A percentile compares a stretch with the other conserved stretches of the same genome.
Conservation (phyloP, 2,888 invertebrate genomes). For the Ophioninae sp. region DNA sequence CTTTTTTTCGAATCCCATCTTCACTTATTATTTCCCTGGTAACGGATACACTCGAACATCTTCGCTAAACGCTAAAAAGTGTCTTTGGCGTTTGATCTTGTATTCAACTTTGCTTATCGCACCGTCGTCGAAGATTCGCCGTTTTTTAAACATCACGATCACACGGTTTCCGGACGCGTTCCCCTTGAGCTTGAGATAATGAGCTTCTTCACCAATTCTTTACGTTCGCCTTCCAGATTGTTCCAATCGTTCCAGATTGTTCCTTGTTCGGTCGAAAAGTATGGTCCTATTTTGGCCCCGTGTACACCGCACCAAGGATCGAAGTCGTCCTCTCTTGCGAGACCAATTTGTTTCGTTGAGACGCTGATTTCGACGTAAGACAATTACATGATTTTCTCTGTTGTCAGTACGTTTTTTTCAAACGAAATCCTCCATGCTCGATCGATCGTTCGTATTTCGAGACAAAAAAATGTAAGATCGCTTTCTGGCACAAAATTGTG, state of each 20-base stretch:
- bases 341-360: constrained; percentile 7
- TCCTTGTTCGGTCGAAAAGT: constrained; percentile 36
- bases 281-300: constrained; percentile 61
- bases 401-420: neutral
- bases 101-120: neutral
- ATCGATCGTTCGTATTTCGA: constrained; percentile 23
- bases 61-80: constrained; percentile 34
- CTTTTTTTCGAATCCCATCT: neutral
- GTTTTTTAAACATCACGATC: neutral
- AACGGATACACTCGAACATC: neutral
- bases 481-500: constrained; percentile 26
- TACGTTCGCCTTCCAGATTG: neutral
- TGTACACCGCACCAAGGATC: constrained; percentile 45
- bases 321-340: constrained; percentile 1
- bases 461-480: constrained; percentile 27
- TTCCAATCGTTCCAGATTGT: too few relatives aligned
- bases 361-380: constrained; percentile 13
- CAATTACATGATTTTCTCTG: constrained; percentile 15
- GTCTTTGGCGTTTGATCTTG: constrained; percentile 50
- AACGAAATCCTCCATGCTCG: constrained; percentile 2
- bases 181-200: too few relatives aligned
- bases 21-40: neutral
- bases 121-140: constrained; percentile 1
- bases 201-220: neutral
- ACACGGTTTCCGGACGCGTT: neutral